These are phyloP conservation scores for Orussus abietinus DNA, from an alignment of 1,140 invertebrate genomes.

Conservation along the genomic window DNA sequence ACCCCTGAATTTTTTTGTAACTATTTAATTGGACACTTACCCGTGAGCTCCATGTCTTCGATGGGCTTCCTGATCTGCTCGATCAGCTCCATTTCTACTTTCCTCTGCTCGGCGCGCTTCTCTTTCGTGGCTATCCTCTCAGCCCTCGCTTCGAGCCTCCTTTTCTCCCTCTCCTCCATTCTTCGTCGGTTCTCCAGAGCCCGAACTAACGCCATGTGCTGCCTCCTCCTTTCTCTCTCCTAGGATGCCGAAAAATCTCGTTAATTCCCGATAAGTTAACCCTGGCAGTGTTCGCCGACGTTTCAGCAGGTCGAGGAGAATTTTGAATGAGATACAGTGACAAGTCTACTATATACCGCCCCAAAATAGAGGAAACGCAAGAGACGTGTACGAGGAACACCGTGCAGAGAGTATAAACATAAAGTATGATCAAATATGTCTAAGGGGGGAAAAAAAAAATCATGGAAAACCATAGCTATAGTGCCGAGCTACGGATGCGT, in stretches of 20 bases:
- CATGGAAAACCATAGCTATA: not conserved
- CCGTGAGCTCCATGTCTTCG: conserved; percentile 76
- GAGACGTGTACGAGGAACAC: conserved; percentile 10
- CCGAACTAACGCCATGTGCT: conserved; percentile 85
- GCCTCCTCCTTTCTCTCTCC: conserved; percentile 86
- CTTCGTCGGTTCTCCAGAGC: conserved; percentile 80
- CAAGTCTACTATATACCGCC: no score
- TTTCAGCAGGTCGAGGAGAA: no score
- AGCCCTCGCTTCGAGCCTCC: conserved; percentile 73
- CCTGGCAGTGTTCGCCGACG: no score
- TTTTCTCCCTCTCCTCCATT: conserved; percentile 83
- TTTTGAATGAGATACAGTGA: no score
- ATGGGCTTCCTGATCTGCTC: conserved; percentile 83
- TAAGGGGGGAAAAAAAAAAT: no score
- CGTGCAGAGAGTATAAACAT: conserved; percentile 5
- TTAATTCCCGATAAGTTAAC: no score
- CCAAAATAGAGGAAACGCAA: not conserved
- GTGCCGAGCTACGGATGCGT: not conserved
- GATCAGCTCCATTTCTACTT: conserved; percentile 80
- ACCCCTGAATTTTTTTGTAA: not conserved
- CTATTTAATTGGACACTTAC: conserved; percentile 29
- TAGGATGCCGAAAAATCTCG: no score
- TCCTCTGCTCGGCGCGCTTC: conserved; percentile 76
- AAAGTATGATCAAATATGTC: no score
- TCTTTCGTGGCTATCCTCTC: conserved; percentile 78